Evolutionary conservation across 2,888 invertebrate species (phyloP), one percentile per base, ranked within the genome.

Genomic region (Axea sp.): DNA sequence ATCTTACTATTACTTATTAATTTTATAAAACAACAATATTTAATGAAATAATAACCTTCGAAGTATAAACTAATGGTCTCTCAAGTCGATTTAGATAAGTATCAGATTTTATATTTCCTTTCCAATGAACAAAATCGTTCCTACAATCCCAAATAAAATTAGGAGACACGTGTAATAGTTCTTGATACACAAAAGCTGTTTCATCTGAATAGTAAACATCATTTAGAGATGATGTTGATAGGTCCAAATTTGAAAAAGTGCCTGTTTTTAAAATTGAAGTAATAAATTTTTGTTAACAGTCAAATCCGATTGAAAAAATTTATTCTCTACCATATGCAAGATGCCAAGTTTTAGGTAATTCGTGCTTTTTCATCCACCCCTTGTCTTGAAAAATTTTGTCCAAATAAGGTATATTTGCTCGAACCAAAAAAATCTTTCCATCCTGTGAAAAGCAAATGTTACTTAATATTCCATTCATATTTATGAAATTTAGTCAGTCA

Each of bases 361-460:
- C 85, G 75, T 85, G 86, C 76, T 86, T 86, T 62, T 85, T 84
- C 1, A 86, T 64, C 86, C 86, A 86, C 1, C 86, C 85, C 41
- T 84, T 78, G 24, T 81, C 75, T 71, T 84, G 79, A 26, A 86
- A 76, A 41, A 82, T 80, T 65, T 80, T 80, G 53, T 82, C 81
- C 60, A 87, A 77, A 72, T 81, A 84, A 11, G 86, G 85, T 49
- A 87, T 65, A 24, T 86, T 84, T 31, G 86, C 85, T 6, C 85
- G 83, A 37, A 86, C 81, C 43, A 84, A 79, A 28, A 64, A 71
- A 35, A 71, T 43, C 43, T 71, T 71, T 6, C 24, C 22, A 3
- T 68, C 43, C 68, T 59, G 6, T 19, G 5, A 47, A n/a, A n/a
- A n/a, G n/a, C n/a, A 31, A 39, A 39, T 17, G 11, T 9, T 84